These are phyloP conservation scores for Girardia tigrina DNA, from an alignment of 2,888 invertebrate genomes.

Conservation along the genomic window DNA sequence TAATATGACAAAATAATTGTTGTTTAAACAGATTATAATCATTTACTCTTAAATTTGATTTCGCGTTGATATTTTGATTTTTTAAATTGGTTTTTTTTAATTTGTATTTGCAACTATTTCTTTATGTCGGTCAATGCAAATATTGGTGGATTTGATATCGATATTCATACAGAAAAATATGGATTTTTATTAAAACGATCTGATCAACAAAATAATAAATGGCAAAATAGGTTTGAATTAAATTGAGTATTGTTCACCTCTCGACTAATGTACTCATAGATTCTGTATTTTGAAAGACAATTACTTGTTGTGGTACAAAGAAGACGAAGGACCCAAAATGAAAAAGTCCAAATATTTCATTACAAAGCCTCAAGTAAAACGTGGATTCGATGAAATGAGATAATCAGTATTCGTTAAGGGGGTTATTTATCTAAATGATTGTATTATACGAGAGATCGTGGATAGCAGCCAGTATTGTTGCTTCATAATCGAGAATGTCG, in stretches of 20 bases:
- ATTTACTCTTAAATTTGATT: not conserved
- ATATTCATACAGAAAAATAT: not conserved
- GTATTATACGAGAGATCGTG: not conserved
- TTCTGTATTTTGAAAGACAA: not conserved
- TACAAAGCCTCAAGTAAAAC: not conserved
- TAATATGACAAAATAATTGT: not conserved
- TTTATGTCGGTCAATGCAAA: not conserved
- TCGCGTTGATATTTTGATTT: not conserved
- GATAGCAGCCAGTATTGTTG: slow-evolving; percentile 1
- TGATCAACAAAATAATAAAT: slow-evolving; percentile 11
- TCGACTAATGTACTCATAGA: not conserved
- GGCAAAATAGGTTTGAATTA: not conserved
- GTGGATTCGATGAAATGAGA: no score
- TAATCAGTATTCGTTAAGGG: no score
- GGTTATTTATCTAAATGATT: not conserved
- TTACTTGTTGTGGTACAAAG: slow-evolving; percentile 19
- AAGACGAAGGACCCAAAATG: not conserved
- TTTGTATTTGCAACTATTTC: not conserved
- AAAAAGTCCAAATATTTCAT: not conserved
- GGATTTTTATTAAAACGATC: slow-evolving; percentile 17
- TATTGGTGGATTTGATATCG: not conserved
- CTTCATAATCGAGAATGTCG: not conserved
- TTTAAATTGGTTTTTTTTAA: not conserved
- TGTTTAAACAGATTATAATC: slow-evolving; percentile 3
- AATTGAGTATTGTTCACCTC: not conserved